Base-by-base conservation (phyloP, 2,797 vertebrate species). In the Xiphophorus birchmanni region DNA sequence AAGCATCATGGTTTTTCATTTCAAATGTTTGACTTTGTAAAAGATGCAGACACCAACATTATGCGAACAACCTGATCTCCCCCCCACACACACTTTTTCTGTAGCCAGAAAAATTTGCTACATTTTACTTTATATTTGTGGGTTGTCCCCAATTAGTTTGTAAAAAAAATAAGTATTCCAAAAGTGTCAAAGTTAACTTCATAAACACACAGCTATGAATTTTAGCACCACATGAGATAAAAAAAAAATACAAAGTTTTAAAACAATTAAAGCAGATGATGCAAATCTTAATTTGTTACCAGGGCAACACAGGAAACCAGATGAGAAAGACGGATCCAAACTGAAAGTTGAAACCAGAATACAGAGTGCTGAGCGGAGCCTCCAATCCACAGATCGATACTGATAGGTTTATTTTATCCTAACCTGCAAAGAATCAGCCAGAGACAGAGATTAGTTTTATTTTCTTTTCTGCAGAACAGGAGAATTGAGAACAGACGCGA, bases 381-480 rank as follows among this genome's bases (percentile, higher is more conserved):
- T 83, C 48, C 76, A 54, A 42, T 69, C 78, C 26, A 3, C 74
- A 77, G 75, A 90, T 90, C 89, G 81, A 89, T 91, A n/a, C n/a
- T n/a, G n/a, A n/a, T n/a, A n/a, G n/a, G n/a, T n/a, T n/a, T n/a
- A n/a, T n/a, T n/a, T n/a, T n/a, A n/a, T n/a, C n/a, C n/a, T n/a
- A n/a, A n/a, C n/a, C n/a, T n/a, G n/a, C n/a, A n/a, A n/a, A n/a
- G n/a, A n/a, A n/a, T n/a, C n/a, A n/a, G n/a, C n/a, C n/a, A n/a
- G n/a, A n/a, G n/a, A n/a, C n/a, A n/a, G n/a, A n/a, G n/a, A n/a
- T n/a, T n/a, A n/a, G n/a, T n/a, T n/a, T n/a, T n/a, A n/a, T n/a
- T n/a, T n/a, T n/a, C n/a, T n/a, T n/a, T n/a, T n/a, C n/a, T n/a
- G n/a, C n/a, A n/a, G n/a, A n/a, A n/a, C n/a, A n/a, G n/a, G n/a